A percentile compares a stretch with the other conserved stretches of the same genome.
Evolutionary conservation across 2,888 invertebrate genomes (phyloP).

Genomic region (Balanococcus diminutus): DNA sequence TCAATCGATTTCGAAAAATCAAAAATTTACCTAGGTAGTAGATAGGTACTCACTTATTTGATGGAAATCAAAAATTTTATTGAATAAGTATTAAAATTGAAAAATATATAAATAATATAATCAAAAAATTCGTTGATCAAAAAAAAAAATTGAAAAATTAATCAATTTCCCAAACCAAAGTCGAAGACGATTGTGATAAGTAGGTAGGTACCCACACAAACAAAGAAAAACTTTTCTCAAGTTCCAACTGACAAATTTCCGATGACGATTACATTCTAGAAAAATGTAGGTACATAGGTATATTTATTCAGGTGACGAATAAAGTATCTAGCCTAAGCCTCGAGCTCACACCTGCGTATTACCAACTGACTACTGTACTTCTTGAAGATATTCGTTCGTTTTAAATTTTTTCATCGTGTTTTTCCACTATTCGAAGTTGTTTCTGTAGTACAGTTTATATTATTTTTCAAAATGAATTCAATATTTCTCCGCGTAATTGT

Average conservation of each 20-base stretch:
- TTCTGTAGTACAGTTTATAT: neutral
- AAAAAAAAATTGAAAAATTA: no score
- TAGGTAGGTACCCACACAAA: no score
- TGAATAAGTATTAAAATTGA: no score
- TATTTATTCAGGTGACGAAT: neutral
- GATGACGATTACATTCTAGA: neutral
- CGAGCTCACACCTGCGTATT: neutral
- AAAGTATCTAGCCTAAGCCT: neutral
- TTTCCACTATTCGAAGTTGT: neutral
- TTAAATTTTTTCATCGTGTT: neutral
- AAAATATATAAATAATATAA: no score
- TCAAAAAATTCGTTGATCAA: no score
- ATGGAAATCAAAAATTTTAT: no score
- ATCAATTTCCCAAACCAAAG: no score
- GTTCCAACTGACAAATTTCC: neutral
- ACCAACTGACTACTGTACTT: no score
- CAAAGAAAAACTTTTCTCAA: neutral
- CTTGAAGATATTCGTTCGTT: neutral
- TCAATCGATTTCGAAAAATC: no score
- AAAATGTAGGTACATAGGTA: neutral
- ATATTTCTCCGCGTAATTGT: neutral
- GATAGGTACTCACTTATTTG: no score
- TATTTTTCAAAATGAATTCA: neutral
- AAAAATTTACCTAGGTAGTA: no score
- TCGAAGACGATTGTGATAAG: neutral